Base-by-base conservation (phyloP, 2,113 vertebrate species). In the Grallaria varia region DNA sequence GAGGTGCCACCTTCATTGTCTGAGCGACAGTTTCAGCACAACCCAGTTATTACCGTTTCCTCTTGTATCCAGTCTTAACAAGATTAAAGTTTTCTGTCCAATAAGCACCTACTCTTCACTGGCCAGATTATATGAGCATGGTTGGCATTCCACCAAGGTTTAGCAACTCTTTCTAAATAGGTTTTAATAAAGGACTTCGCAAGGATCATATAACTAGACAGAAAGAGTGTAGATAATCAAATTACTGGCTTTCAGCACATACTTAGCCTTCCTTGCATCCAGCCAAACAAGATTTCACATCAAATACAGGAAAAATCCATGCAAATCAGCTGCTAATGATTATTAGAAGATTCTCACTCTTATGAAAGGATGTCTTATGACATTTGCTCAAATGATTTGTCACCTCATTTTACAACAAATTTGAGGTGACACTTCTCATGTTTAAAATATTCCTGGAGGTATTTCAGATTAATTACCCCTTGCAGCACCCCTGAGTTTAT, bases 141-240 rank as follows among this genome's bases (percentile, higher is more conserved):
- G 88, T 44, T 94, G 95, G 90, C 93, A 86, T 95, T 90, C 90
- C 95, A 93, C 53, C 78, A 37, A 77, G 91, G 50, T 94, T 93
- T 89, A 97, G 89, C 82, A 82, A 82, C 90, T 93, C 91, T 94
- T 94, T 90, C 59, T 81, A 87, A 96, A 66, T 78, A 79, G 86
- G 77, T 90, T 95, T 93, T 90, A 96, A 95, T 92, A 94, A 95
- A 95, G 91, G 91, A 91, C 90, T 93, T 87, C 6, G 59, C 58
- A 39, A 87, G 89, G 92, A 96, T 96, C 90, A 80, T 94, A 58
- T 95, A 88, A 91, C 95, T 91, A 92, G 93, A 87, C 78, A 90
- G 86, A 96, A 94, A 82, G 84, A 85, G 87, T 84, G 94, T 31
- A 95, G 95, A 94, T 96, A 96, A 97, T 96, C 95, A 94, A 96